Evolutionary conservation across 2,888 invertebrate species (phyloP).

Genomic region (Hyposoter didymator): DNA sequence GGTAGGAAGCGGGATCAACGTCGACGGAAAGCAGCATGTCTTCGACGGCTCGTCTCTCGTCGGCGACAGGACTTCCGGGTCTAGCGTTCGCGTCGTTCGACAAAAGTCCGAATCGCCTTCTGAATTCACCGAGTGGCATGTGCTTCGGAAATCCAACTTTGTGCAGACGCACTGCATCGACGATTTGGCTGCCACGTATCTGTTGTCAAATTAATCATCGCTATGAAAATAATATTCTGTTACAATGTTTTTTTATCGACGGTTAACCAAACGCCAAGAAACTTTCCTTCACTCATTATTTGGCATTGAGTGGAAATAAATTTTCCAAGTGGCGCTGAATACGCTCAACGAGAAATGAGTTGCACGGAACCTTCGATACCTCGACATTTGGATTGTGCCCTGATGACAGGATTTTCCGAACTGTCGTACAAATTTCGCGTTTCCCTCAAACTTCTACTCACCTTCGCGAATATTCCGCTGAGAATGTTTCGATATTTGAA

Average conservation of each 20-base stretch:
- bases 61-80: conserved; percentile 82
- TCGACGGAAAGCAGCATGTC: conserved; percentile 94
- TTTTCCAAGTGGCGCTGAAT: neutral
- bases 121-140: conserved; percentile 95
- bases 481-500: neutral
- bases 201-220: conserved; percentile 80
- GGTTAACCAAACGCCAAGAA: neutral
- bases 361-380: neutral
- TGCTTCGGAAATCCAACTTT: conserved; percentile 97
- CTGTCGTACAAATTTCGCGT: neutral
- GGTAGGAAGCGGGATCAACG: conserved; percentile 93
- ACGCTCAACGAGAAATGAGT: neutral
- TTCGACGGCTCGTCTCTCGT: conserved; percentile 90
- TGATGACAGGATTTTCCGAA: neutral
- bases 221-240: neutral
- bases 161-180: conserved; percentile 95
- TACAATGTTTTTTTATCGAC: neutral
- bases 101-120: conserved; percentile 91
- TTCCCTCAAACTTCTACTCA: neutral
- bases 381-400: neutral
- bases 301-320: neutral
- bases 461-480: neutral
- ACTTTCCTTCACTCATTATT: neutral
- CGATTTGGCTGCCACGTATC: conserved; percentile 95
- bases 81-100: conserved; percentile 83